Percentiles rank a stretch among this genome's conserved stretches.
Conservation (phyloP, 2,888 invertebrate species). For the Folsomia candida region DNA sequence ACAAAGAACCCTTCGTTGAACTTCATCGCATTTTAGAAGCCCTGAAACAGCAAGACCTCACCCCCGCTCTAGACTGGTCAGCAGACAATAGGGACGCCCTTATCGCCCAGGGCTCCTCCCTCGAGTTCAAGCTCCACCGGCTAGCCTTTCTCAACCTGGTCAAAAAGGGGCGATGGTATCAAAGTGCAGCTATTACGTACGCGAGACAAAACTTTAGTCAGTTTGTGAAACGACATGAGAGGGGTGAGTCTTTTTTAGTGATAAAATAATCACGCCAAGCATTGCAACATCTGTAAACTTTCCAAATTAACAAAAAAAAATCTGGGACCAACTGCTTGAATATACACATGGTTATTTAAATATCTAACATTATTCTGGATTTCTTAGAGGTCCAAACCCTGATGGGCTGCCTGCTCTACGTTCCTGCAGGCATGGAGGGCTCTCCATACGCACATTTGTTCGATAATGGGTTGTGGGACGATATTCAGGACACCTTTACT, state of each 20-base stretch:
- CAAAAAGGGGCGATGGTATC: conserved; percentile 65
- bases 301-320: no score
- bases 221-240: conserved; percentile 73
- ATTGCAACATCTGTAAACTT: neutral
- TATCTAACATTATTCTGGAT: neutral
- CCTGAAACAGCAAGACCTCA: conserved; percentile 74
- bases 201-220: conserved; percentile 79
- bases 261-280: neutral
- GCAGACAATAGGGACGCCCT: conserved; percentile 71
- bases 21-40: conserved; percentile 85
- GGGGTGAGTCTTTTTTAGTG: conserved; percentile 59
- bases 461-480: conserved; percentile 75
- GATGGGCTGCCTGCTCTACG: conserved; percentile 80
- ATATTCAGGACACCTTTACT: conserved; percentile 84
- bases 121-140: conserved; percentile 62
- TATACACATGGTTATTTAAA: neutral
- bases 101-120: conserved; percentile 59
- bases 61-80: conserved; percentile 85
- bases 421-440: conserved; percentile 69
- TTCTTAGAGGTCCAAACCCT: conserved; percentile 72
- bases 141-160: conserved; percentile 74
- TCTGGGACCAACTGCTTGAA: neutral
- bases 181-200: conserved; percentile 81
- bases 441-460: conserved; percentile 77
- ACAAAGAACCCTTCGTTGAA: conserved; percentile 76